phyloP scores from a whole-genome alignment of 2,113 vertebrate species.

The Hemiprocne comata region DNA sequence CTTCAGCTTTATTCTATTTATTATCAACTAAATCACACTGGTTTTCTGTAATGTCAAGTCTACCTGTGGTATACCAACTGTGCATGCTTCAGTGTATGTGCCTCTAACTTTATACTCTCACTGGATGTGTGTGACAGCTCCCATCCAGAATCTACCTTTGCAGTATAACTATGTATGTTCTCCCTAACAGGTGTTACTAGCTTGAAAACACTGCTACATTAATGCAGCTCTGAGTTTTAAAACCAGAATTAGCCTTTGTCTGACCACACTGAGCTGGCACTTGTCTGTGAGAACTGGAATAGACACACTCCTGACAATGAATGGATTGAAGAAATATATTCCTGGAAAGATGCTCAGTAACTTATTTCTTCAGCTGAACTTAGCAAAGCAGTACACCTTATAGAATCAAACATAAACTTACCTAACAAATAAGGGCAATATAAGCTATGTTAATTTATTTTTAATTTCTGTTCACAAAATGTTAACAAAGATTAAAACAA shows the following conservation, averaged over 20 bases:
- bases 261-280: not conserved
- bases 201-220: not conserved
- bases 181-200: not conserved
- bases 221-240: not conserved
- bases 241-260: not conserved
- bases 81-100: fast-evolving
- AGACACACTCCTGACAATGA: not conserved
- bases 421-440: not conserved
- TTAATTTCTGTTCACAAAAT: not conserved
- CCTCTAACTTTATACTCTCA: not conserved
- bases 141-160: not conserved
- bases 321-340: not conserved
- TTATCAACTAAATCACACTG: not conserved
- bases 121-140: not conserved
- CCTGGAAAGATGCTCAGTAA: not conserved
- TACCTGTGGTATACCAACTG: not conserved
- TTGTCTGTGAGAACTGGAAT: not conserved
- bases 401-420: not conserved
- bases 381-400: not conserved
- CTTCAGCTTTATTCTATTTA: not conserved
- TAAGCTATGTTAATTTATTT: not conserved
- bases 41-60: not conserved
- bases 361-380: not conserved
- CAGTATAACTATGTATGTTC: not conserved
- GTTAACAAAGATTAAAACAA: not conserved